phyloP scores from a whole-genome alignment of 2,113 vertebrate species.

The Paradisaea rubra region DNA sequence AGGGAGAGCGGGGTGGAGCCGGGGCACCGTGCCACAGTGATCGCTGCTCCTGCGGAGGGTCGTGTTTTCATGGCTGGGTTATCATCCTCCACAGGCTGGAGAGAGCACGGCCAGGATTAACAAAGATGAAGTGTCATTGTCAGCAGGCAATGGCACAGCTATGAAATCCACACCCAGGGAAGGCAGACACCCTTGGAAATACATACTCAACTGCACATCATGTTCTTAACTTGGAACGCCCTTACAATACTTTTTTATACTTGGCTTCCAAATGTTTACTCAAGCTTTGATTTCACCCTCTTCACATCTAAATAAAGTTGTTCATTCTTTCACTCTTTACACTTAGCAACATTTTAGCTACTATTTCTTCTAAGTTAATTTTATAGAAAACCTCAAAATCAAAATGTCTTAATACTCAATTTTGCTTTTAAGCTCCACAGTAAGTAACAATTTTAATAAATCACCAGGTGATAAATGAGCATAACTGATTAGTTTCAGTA shows the following conservation, averaged over 20 bases:
- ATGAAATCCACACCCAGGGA: neutral
- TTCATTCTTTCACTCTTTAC: neutral
- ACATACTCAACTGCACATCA: neutral
- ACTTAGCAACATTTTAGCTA: neutral
- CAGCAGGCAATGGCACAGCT: neutral
- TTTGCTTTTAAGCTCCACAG: slow-evolving; percentile 6
- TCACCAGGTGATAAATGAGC: slow-evolving; percentile 7
- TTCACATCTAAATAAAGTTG: neutral
- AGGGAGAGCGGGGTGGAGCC: neutral
- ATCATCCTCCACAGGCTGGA: neutral
- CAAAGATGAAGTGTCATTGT: neutral
- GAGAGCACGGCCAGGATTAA: neutral
- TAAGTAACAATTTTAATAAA: slow-evolving; percentile 25
- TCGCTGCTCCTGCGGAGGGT: neutral
- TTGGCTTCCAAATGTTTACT: neutral
- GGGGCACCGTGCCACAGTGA: neutral
- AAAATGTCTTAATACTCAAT: neutral
- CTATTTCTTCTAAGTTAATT: neutral
- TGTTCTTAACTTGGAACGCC: neutral
- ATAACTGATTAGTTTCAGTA: neutral
- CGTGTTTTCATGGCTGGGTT: neutral
- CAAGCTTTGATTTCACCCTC: neutral
- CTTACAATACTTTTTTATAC: neutral
- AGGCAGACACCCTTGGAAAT: neutral
- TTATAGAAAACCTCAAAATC: neutral